Conservation (phyloP, 2,888 invertebrate species). For the Halocaridina rubra region DNA sequence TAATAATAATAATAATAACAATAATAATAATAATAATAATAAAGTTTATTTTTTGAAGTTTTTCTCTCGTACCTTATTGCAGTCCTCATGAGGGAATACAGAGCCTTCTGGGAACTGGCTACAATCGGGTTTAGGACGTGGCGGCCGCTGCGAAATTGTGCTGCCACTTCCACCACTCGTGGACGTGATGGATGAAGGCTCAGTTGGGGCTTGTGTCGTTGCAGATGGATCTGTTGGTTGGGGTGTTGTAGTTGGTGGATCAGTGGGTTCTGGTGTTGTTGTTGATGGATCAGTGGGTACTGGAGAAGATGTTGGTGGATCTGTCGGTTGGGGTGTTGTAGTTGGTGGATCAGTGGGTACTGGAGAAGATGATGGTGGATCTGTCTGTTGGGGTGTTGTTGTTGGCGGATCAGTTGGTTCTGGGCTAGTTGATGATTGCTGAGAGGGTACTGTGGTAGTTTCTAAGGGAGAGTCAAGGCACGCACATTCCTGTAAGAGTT, state of each 20-base stretch:
- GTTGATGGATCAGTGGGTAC: background rate
- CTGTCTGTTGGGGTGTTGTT: background rate
- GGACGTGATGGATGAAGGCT: background rate
- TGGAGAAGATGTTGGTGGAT: background rate
- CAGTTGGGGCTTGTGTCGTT: background rate
- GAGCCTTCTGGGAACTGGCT: conserved; percentile 15
- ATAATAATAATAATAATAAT: too few relatives aligned
- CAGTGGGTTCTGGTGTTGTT: background rate
- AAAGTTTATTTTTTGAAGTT: too few relatives aligned
- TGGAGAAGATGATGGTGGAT: background rate
- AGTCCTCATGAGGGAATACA: conserved; percentile 44
- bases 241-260: background rate
- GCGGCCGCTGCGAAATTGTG: background rate
- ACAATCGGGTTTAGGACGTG: conserved; percentile 24
- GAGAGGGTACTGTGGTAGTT: background rate
- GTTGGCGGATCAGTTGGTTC: background rate
- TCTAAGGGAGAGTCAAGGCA: background rate
- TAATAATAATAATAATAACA: too few relatives aligned
- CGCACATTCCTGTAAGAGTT: background rate
- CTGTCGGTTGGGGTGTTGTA: background rate
- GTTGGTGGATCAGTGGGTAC: background rate
- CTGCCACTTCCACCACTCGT: background rate
- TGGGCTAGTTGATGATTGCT: background rate
- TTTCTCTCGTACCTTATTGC: conserved; percentile 49
- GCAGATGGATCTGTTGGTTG: background rate